phyloP scores from a whole-genome alignment of 2,797 vertebrate genomes.

The Sebastes miniatus region DNA sequence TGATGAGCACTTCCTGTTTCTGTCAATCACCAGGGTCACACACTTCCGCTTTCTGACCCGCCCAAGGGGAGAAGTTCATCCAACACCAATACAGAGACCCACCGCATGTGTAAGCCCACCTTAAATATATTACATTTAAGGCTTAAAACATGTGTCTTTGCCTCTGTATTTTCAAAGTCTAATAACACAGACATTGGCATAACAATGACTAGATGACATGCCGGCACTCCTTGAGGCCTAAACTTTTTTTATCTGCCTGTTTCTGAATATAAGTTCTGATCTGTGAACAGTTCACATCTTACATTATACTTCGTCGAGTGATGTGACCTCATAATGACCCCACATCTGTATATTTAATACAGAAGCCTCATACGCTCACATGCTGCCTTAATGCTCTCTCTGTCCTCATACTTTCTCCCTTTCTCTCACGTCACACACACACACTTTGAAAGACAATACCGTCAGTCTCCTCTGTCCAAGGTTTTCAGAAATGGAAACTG shows the following conservation, averaged over 20 bases:
- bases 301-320: neutral
- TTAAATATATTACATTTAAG: neutral
- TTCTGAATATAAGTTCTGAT: slow-evolving; percentile 2
- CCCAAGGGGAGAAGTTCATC: slow-evolving; percentile 43
- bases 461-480: slow-evolving; percentile 52
- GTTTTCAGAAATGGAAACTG: slow-evolving; percentile 20
- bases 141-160: neutral
- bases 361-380: neutral
- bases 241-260: neutral
- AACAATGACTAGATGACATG: neutral
- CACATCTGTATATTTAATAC: neutral
- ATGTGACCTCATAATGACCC: neutral
- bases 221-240: neutral
- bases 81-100: slow-evolving; percentile 15
- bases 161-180: neutral
- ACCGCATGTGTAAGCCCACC: neutral
- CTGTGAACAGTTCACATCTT: neutral
- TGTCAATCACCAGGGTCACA: slow-evolving; percentile 60
- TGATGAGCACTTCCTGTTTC: slow-evolving; percentile 69
- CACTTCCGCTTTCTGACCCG: slow-evolving; percentile 76
- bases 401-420: neutral
- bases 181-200: neutral
- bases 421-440: neutral
- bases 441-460: slow-evolving; percentile 54
- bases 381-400: neutral